Base-by-base conservation (phyloP, 1,140 invertebrate species). In the Drosophila bipectinata region DNA sequence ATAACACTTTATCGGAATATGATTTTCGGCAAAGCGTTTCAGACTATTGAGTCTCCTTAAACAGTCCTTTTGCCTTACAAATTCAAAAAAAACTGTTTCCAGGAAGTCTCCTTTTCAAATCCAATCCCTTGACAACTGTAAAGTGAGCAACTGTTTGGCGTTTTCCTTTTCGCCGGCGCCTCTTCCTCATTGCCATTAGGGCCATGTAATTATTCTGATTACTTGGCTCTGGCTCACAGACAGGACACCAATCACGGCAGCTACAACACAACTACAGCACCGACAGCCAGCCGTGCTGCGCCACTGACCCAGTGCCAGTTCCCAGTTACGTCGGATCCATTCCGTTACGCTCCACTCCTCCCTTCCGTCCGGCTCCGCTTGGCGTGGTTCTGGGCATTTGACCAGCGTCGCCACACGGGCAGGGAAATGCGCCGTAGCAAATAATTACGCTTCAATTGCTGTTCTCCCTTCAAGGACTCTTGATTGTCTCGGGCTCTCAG, bases 361-460 rank as follows among this genome's bases (percentile, higher is more conserved):
- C 48, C 39, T 45, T 56, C 34, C 34, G 49, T 49, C 37, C 26
- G 41, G 47, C 14, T 44, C 41, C 14, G 41, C 5, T 12, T 44
- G 41, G 32, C 48, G 21, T 41, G 52, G 57, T 74, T 77, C 51
- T 67, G 73, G 66, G 48, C 64, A 76, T 68, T 84, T 77, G 71
- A 78, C 73, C 64, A 73, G 67, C 62, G 63, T 77, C 80, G 81
- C 78, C 76, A 77, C 80, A 69, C 58, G 82, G 82, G 59, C 47
- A 34, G 44, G 60, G 82, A 85, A 85, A 85, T 87, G 82, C 82
- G 82, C 66, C 82, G 74, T 77, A 87, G 75, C 78, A 84, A 87
- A 79, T 88, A 87, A 87, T 79, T 87, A 87, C 82, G 83, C 78
- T 82, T 88, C 82, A 88, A 87, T 88, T 87, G 83, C 58, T 61